Base-by-base conservation (phyloP, 2,113 vertebrate genomes). In the Bombycilla garrulus region DNA sequence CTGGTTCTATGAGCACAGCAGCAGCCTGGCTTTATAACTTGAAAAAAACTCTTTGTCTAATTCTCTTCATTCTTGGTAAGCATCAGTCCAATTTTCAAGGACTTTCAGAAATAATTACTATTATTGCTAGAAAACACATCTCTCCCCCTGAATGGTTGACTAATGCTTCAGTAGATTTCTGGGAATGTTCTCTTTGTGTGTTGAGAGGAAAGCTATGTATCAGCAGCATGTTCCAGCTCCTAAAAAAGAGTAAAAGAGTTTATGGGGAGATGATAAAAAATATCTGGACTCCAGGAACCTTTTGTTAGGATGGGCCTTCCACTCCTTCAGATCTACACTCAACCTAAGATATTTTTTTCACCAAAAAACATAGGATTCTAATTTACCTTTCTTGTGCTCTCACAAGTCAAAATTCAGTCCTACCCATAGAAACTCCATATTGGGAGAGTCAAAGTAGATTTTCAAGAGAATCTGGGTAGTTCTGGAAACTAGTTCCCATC, bases 21-120 rank as follows among this genome's bases (percentile, higher is more conserved):
- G 61, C 48, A 79, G 48, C 48, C 25, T 79, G 87, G 28, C 25
- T 91, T 90, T 82, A 40, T 26, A 51, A 57, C n/a, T 26, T 72
- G 31, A 61, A 64, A 89, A 38, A 38, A 71, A 13, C 21, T 83
- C 15, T 24, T 95, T 33, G 88, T 83, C 60, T 21, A 22, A 58
- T 96, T 67, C 36, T 76, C 9, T 33, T 91, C 85, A 26, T 87
- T 91, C 36, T 48, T 82, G 53, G 29, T 26, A 77, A 95, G 51
- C 15, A 72, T 7, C 57, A 84, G 36, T 29, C 47, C 65, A 81
- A 50, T 19, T 67, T 88, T 48, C 64, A 86, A 56, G 20, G 44
- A 31, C 44, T 86, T 94, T 73, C 29, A 47, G 42, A 62, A 35
- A 5, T 81, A 92, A 86, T 86, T 66, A 86, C 56, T 86, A 11